These are phyloP conservation scores for Leptinotarsa rubiginosa DNA, from an alignment of 2,888 invertebrate species.

Conservation along the genomic window DNA sequence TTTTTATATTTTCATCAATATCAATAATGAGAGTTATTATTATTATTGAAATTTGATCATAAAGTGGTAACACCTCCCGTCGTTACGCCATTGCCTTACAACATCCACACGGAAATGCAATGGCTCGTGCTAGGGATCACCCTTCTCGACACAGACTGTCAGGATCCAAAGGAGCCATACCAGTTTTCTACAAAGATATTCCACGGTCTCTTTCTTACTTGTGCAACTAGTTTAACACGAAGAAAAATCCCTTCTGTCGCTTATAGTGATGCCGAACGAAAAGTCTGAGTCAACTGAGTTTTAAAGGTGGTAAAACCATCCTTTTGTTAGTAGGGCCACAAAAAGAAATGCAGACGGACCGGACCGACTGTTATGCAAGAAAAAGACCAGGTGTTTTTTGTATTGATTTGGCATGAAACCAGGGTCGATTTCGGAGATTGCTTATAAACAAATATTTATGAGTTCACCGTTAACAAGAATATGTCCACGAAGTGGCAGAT, in stretches of 20 bases:
- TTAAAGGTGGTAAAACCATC: conserved; percentile 42
- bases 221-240: conserved; percentile 37
- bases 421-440: conserved; percentile 28
- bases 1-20: no score
- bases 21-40: no score
- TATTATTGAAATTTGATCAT: neutral
- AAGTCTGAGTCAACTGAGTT: conserved; percentile 35
- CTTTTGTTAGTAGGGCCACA: conserved; percentile 46
- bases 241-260: conserved; percentile 30
- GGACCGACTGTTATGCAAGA: conserved; percentile 60
- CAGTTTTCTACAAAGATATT: conserved; percentile 16
- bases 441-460: conserved; percentile 14
- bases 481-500: neutral
- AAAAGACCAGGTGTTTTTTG: conserved; percentile 63
- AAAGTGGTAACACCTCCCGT: neutral
- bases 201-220: conserved; percentile 38
- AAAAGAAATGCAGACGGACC: conserved; percentile 54
- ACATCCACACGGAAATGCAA: conserved; percentile 41
- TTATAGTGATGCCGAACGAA: neutral
- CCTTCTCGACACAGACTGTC: conserved; percentile 21
- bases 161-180: conserved; percentile 15
- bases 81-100: conserved; percentile 23
- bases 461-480: conserved; percentile 11
- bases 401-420: conserved; percentile 59
- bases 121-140: conserved; percentile 38